Evolutionary conservation across 2,797 vertebrate genomes (phyloP).

Genomic region (Chloroceryle inda): DNA sequence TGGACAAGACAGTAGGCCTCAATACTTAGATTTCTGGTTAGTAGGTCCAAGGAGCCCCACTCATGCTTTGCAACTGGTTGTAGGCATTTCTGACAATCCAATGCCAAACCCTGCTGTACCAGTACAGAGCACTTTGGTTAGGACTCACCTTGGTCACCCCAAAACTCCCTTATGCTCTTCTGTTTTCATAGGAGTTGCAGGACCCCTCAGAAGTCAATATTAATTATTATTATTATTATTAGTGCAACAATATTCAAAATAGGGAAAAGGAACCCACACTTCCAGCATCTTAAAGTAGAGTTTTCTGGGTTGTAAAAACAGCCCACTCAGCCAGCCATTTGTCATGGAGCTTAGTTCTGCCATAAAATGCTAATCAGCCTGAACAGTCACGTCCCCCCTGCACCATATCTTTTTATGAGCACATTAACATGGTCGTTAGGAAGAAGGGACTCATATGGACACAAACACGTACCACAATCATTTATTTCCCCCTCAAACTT

Average conservation of each 20-base stretch:
- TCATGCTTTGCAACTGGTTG: not conserved
- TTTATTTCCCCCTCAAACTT: constrained; percentile 58
- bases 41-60: not conserved
- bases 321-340: constrained; percentile 75
- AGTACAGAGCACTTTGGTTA: not conserved
- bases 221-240: not conserved
- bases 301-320: constrained; percentile 75
- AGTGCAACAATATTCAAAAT: not conserved
- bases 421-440: constrained; percentile 82
- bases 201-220: constrained; percentile 10
- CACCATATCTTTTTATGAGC: constrained; percentile 83
- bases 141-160: not conserved
- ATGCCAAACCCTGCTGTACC: not conserved
- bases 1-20: not conserved
- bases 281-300: constrained; percentile 63
- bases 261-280: constrained; percentile 47
- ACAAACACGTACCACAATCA: constrained; percentile 75
- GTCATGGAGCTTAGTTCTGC: constrained; percentile 81
- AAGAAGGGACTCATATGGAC: constrained; percentile 79
- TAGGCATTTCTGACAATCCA: not conserved
- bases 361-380: constrained; percentile 84
- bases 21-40: not conserved
- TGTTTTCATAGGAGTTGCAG: not conserved
- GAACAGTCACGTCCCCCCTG: constrained; percentile 80
- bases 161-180: not conserved